Percentiles rank a stretch among this genome's conserved stretches.
These are phyloP conservation scores for Andrena praecox DNA, from an alignment of 2,888 invertebrate species.

Conservation along the genomic window DNA sequence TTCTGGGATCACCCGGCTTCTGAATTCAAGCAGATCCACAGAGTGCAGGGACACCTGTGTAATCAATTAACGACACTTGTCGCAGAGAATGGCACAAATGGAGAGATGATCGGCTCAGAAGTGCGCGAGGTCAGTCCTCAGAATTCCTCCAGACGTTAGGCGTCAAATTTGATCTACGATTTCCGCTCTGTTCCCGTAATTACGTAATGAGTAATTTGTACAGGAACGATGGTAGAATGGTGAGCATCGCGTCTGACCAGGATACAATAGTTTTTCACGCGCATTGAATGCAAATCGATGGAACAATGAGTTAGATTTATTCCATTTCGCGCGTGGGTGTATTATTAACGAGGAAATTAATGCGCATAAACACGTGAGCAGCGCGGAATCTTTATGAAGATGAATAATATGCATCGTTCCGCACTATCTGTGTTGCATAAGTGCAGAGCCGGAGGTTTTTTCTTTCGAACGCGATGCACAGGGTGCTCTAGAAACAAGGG, in stretches of 20 bases:
- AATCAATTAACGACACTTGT: no score
- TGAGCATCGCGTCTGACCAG: slow-evolving; percentile 14
- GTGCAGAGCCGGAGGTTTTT: neutral
- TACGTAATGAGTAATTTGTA: slow-evolving; percentile 24
- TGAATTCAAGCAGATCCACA: no score
- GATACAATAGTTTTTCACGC: slow-evolving; percentile 31
- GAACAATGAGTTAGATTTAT: slow-evolving; percentile 40
- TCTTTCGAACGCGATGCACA: neutral
- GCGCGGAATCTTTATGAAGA: slow-evolving; percentile 10
- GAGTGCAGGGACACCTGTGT: no score
- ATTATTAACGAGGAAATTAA: slow-evolving; percentile 23
- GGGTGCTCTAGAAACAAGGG: neutral
- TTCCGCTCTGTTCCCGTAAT: neutral
- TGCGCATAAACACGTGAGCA: slow-evolving; percentile 17
- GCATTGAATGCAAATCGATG: slow-evolving; percentile 54
- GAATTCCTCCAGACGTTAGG: neutral
- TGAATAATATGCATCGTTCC: slow-evolving; percentile 2
- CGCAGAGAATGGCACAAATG: no score
- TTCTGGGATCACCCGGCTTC: no score
- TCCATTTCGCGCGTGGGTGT: slow-evolving; percentile 23
- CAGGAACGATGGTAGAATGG: slow-evolving; percentile 4
- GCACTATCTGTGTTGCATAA: slow-evolving; percentile 24
- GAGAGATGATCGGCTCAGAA: neutral
- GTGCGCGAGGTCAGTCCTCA: neutral
- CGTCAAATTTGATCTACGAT: neutral